These are phyloP conservation scores for Thunnus maccoyii DNA, from an alignment of 2,113 vertebrate genomes.

Conservation along the genomic window DNA sequence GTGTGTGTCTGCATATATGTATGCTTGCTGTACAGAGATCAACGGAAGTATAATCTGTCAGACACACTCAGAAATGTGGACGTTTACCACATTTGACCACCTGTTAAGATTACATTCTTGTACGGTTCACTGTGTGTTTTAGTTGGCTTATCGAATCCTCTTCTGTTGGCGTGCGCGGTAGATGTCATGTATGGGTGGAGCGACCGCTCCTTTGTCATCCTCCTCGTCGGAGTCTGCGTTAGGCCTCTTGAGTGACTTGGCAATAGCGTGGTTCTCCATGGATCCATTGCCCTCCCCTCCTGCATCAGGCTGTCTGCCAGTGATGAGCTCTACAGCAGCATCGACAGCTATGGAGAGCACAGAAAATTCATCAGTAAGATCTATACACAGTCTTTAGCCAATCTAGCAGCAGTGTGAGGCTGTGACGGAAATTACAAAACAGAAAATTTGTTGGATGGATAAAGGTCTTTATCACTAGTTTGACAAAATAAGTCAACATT, in stretches of 20 bases:
- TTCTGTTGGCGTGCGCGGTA: constrained; percentile 98
- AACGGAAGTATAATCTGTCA: constrained; percentile 36
- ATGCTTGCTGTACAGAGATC: constrained; percentile 47
- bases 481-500: too few relatives aligned
- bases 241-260: constrained; percentile 95
- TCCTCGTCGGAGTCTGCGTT: constrained; percentile 98
- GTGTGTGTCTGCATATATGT: constrained; percentile 27
- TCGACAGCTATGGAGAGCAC: constrained; percentile 88
- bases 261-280: constrained; percentile 90
- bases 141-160: constrained; percentile 91
- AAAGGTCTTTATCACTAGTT: too few relatives aligned
- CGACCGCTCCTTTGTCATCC: constrained; percentile 96
- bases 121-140: constrained; percentile 27
- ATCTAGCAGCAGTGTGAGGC: too few relatives aligned
- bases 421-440: too few relatives aligned
- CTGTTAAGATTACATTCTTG: constrained; percentile 72
- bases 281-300: constrained; percentile 93
- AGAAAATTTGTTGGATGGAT: too few relatives aligned
- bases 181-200: constrained; percentile 97
- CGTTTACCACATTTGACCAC: constrained; percentile 38
- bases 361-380: not conserved
- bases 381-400: too few relatives aligned
- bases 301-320: constrained; percentile 90
- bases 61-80: constrained; percentile 46
- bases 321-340: constrained; percentile 95